These are phyloP conservation scores for Suillia variegata DNA, from an alignment of 2,888 invertebrate species.

Conservation along the genomic window DNA sequence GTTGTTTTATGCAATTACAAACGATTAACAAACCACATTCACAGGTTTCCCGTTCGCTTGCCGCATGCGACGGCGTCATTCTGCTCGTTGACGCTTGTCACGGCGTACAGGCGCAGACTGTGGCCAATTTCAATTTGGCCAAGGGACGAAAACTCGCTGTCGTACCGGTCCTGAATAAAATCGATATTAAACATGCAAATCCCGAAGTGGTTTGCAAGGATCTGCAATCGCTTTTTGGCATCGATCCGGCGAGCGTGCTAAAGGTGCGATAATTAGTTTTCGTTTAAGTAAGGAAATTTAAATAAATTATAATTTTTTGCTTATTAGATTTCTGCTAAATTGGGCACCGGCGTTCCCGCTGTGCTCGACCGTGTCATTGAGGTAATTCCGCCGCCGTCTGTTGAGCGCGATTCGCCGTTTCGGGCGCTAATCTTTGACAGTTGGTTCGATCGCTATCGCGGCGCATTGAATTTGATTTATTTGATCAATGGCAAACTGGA, in stretches of 20 bases:
- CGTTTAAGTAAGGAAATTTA: background rate
- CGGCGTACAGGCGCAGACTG: conserved; percentile 96
- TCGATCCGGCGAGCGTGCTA: conserved; percentile 73
- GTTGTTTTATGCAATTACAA: background rate
- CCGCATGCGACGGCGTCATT: conserved; percentile 94
- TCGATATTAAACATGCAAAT: conserved; percentile 89
- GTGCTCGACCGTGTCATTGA: conserved; percentile 80
- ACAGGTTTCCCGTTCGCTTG: conserved; percentile 81
- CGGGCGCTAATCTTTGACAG: conserved; percentile 90
- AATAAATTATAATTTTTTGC: background rate
- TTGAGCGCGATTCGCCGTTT: conserved; percentile 67
- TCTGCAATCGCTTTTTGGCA: conserved; percentile 79
- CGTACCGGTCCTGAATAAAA: conserved; percentile 95
- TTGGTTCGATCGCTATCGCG: conserved; percentile 89
- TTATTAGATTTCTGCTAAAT: conserved; percentile 82
- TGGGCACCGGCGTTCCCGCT: conserved; percentile 80
- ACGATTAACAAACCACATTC: background rate
- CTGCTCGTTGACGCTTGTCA: conserved; percentile 95
- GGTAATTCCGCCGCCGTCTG: conserved; percentile 76
- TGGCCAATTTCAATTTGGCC: conserved; percentile 94
- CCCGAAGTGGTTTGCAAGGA: conserved; percentile 83
- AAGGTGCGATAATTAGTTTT: conserved; percentile 64
- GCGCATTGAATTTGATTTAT: conserved; percentile 78
- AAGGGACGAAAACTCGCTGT: conserved; percentile 80
- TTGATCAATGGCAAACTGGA: conserved; percentile 77